Percentiles rank a stretch among this genome's conserved stretches.
Conservation (phyloP, 2,113 vertebrate species). For the Haplochromis vanheusdeni region DNA sequence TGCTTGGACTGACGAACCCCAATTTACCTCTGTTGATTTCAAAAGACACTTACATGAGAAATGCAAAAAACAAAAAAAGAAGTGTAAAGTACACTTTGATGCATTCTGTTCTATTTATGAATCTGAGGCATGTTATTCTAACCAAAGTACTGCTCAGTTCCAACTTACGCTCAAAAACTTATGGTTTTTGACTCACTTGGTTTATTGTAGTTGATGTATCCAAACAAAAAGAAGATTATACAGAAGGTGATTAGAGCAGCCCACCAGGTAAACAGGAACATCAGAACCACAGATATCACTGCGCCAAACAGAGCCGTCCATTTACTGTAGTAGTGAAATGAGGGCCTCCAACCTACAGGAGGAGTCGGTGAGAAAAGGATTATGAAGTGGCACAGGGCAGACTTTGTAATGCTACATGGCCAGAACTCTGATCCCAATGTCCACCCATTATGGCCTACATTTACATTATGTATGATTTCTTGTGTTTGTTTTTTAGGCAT, state of each 20-base stretch:
- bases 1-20: conserved; percentile 72
- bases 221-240: conserved; percentile 67
- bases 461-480: background rate
- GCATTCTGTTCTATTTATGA: rapidly evolving
- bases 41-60: background rate
- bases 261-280: conserved; percentile 77
- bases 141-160: background rate
- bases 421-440: background rate
- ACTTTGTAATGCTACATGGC: background rate
- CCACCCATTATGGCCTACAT: no score
- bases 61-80: background rate
- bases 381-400: background rate
- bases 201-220: conserved; percentile 70
- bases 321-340: conserved; percentile 68
- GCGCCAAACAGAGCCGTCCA: conserved; percentile 70
- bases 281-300: conserved; percentile 66
- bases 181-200: conserved; percentile 43
- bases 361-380: background rate
- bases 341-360: conserved; percentile 67
- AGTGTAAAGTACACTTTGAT: rapidly evolving
- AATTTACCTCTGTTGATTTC: conserved; percentile 65
- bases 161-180: rapidly evolving
- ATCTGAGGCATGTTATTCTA: background rate
- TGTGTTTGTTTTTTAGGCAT: background rate
- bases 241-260: conserved; percentile 62